Evolutionary conservation across 2,888 invertebrate species (phyloP), one percentile per base, ranked within the genome.

Genomic region (Aromia moschata): DNA sequence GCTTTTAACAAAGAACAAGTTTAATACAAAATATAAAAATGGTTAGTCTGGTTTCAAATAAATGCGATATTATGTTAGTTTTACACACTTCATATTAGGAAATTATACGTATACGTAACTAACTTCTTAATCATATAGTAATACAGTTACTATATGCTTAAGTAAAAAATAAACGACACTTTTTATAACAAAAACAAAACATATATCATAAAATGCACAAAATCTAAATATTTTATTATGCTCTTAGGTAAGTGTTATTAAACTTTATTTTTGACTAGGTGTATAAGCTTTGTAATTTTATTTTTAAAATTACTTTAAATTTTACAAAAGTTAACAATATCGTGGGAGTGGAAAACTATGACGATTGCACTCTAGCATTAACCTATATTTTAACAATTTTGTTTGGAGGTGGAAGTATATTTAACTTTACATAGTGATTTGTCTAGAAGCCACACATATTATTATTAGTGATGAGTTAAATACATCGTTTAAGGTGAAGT

Each of bases 371-470:
- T 43, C 18, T 43, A 25, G 11, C 18, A 43, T 14, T 43, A 43
- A 25, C 10, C 20, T 25, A 43, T 7, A 41, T 11, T 20, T 43
- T 14, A 11, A 43, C n/a, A 20, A 7, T 43, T 5, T 3, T 43
- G 9, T 5, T 18, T 10, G 31, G 17, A 25, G 18, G n/a, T 47
- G 36, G 11, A 47, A 49, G 25, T 33, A 17, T n/a, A 20, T 38
- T 25, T 41, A 15, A 38, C n/a, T 11, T 38, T n/a, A n/a, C 20
- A 31, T 31, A 52, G 17, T 52, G 52, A 52, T 52, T 52, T 52
- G 41, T 52, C 52, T 52, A 52, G 38, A 41, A 52, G 52, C 52
- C 40, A 41, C n/a, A 52, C 52, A 52, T 30, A n/a, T 52, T 52
- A 38, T 38, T 30, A 30, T 40, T 51, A 40, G 51, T 40, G 38